Evolutionary conservation across 2,113 vertebrate species (phyloP).

Genomic region (Elanus axillaris): DNA sequence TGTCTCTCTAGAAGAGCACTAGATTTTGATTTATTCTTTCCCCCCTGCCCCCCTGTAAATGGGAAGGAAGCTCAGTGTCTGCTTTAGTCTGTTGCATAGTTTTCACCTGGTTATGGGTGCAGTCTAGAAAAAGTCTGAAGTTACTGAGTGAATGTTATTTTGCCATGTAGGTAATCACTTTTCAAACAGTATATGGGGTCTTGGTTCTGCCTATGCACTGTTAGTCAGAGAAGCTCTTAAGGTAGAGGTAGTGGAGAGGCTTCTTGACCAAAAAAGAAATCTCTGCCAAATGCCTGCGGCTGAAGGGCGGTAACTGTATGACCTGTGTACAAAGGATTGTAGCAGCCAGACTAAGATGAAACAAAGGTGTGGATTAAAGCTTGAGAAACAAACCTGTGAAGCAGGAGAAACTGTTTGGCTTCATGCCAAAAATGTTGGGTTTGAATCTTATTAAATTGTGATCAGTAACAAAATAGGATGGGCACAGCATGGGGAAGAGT

Average conservation of each 20-base stretch:
- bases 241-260: background rate
- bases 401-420: background rate
- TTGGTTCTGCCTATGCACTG: background rate
- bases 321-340: constrained; percentile 38
- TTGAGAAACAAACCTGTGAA: constrained; percentile 34
- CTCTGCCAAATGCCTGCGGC: background rate
- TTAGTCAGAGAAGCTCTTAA: background rate
- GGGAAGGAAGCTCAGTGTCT: background rate
- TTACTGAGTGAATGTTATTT: background rate
- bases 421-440: background rate
- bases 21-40: background rate
- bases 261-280: background rate
- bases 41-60: rapidly evolving
- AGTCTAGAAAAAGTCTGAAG: background rate
- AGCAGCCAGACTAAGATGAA: constrained; percentile 17
- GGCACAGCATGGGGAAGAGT: background rate
- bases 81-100: background rate
- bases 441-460: background rate
- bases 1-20: background rate
- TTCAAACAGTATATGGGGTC: background rate
- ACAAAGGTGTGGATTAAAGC: constrained; percentile 30
- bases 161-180: rapidly evolving
- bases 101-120: background rate
- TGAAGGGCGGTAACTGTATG: constrained; percentile 23
- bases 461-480: background rate